Conservation (phyloP, 2,797 vertebrate species). For the Chelidonichthys spinosus region DNA sequence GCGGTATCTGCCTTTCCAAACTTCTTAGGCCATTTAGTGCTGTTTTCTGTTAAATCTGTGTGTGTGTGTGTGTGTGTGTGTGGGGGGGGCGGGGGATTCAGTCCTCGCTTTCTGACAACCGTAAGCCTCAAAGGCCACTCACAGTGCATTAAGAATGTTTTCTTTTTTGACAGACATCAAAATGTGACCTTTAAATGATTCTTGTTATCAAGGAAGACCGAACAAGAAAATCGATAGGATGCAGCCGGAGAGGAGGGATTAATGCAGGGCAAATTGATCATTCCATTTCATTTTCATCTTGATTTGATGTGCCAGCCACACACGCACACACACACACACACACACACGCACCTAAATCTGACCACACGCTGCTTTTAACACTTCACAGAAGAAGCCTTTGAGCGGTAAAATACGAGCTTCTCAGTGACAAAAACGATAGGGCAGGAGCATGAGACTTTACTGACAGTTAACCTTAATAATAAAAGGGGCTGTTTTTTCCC, state of each 20-base stretch:
- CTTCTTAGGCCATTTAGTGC: constrained; percentile 49
- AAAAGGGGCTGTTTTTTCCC: constrained; percentile 48
- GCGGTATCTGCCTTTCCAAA: constrained; percentile 41
- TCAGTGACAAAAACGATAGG: constrained; percentile 64
- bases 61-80: neutral
- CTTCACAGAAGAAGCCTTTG: constrained; percentile 70
- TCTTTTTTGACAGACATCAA: constrained; percentile 84
- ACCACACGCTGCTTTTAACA: constrained; percentile 80
- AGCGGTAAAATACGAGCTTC: constrained; percentile 59
- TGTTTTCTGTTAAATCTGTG: constrained; percentile 65
- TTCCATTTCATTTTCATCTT: constrained; percentile 86
- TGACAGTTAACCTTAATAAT: constrained; percentile 80
- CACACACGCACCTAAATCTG: constrained; percentile 74
- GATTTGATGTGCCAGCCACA: constrained; percentile 80
- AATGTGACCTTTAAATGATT: constrained; percentile 86
- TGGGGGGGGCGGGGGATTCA: constrained; percentile 63
- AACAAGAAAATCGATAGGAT: constrained; percentile 82
- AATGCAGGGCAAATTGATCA: constrained; percentile 85
- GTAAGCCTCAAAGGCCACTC: constrained; percentile 79
- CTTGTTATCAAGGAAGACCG: constrained; percentile 81
- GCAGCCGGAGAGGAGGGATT: constrained; percentile 82
- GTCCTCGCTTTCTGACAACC: constrained; percentile 76
- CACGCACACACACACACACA: constrained; percentile 23
- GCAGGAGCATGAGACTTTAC: constrained; percentile 59
- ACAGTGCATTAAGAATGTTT: constrained; percentile 82